These are phyloP conservation scores for Allophyes oxyacanthae DNA, from an alignment of 2,888 invertebrate genomes.

Conservation along the genomic window DNA sequence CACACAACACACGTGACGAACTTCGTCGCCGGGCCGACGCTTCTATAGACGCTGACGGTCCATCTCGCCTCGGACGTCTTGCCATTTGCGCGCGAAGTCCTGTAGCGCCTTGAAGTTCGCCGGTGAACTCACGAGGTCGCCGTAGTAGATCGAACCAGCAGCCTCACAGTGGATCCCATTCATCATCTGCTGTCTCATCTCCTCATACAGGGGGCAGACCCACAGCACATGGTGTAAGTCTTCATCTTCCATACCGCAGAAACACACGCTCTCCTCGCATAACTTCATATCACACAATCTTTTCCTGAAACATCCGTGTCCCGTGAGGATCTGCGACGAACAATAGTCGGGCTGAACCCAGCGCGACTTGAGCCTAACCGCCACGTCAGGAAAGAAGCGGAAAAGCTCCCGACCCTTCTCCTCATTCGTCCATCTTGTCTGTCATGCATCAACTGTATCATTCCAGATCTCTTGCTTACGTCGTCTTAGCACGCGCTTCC, in stretches of 20 bases:
- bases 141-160: too few relatives aligned
- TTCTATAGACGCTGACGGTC: background rate
- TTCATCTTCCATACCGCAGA: constrained; percentile 21
- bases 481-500: background rate
- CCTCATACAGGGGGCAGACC: constrained; percentile 13
- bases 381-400: too few relatives aligned
- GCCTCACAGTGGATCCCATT: too few relatives aligned
- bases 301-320: too few relatives aligned
- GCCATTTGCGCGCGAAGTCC: constrained; percentile 12
- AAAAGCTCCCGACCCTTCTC: constrained; percentile 3
- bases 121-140: too few relatives aligned
- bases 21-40: too few relatives aligned
- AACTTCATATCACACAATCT: constrained; percentile 36
- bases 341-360: constrained; percentile 1
- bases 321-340: too few relatives aligned
- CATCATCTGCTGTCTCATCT: too few relatives aligned
- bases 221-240: constrained; percentile 17
- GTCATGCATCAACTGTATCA: constrained; percentile 1
- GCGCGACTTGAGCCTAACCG: too few relatives aligned
- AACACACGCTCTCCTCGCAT: constrained; percentile 5
- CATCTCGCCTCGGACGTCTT: background rate
- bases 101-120: constrained; percentile 12
- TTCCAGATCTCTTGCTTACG: background rate
- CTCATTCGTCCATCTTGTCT: constrained; percentile 2
- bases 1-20: too few relatives aligned